phyloP scores from a whole-genome alignment of 2,113 vertebrate genomes.

The Xyliphius kryptos region DNA sequence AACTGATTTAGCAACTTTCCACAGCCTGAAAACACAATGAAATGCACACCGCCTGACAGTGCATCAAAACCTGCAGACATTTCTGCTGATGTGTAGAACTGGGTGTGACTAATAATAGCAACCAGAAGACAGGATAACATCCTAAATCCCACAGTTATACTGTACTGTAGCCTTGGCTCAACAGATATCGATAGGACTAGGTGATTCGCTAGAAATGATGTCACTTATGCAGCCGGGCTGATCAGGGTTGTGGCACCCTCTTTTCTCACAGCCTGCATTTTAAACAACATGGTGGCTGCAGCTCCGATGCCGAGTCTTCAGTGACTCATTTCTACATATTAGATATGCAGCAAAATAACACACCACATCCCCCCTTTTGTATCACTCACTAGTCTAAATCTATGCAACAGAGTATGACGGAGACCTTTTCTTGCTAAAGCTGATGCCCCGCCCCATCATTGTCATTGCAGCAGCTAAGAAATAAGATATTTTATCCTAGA shows the following conservation, averaged over 20 bases:
- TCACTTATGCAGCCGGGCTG: too few species aligned
- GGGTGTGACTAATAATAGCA: too few species aligned
- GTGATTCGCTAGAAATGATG: too few species aligned
- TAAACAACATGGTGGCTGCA: constrained; percentile 9
- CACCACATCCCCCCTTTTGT: neutral
- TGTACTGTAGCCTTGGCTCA: too few species aligned
- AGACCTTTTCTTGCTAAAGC: constrained; percentile 2
- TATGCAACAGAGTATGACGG: neutral
- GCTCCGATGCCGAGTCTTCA: neutral
- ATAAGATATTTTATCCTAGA: neutral
- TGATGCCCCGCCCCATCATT: neutral
- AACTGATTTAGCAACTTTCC: too few species aligned
- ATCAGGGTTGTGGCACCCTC: constrained; percentile 10
- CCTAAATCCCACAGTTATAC: too few species aligned
- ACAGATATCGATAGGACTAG: too few species aligned
- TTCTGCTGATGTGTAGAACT: too few species aligned
- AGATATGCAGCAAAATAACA: neutral
- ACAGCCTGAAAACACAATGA: too few species aligned
- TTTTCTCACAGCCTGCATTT: constrained; percentile 16
- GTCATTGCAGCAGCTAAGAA: neutral
- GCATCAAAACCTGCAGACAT: too few species aligned
- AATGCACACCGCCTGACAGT: too few species aligned
- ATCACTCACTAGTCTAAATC: neutral
- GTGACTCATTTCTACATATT: constrained; percentile 5
- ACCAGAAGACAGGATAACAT: too few species aligned